Evolutionary conservation across 1,140 invertebrate species (phyloP).

Genomic region (Battus philenor): DNA sequence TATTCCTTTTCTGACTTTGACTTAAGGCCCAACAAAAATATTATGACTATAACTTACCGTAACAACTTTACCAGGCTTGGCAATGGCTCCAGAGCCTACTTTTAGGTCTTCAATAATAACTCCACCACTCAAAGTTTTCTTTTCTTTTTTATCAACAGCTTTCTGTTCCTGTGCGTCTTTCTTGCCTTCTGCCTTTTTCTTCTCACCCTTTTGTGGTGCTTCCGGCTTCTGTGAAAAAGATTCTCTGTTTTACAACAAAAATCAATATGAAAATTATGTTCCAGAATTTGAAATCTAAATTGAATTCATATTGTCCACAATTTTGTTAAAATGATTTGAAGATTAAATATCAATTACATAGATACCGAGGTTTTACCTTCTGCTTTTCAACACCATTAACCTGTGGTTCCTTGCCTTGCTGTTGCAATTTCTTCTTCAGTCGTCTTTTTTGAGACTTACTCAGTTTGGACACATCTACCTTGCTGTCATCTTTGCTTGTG

Average conservation of each 20-base stretch:
- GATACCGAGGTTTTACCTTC: too few relatives aligned
- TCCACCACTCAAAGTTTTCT: slow-evolving; percentile 83
- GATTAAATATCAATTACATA: too few relatives aligned
- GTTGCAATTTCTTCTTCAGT: slow-evolving; percentile 55
- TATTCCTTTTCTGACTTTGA: neutral
- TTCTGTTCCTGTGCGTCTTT: slow-evolving; percentile 50
- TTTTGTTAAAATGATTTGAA: too few relatives aligned
- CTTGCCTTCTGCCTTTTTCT: slow-evolving; percentile 71
- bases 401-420: slow-evolving; percentile 47
- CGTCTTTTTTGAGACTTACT: slow-evolving; percentile 44
- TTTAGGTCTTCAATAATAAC: slow-evolving; percentile 86
- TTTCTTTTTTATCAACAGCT: slow-evolving; percentile 67
- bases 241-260: slow-evolving; percentile 37
- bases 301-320: too few relatives aligned
- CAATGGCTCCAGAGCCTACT: slow-evolving; percentile 84
- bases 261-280: neutral
- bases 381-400: slow-evolving; percentile 61
- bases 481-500: slow-evolving; percentile 48
- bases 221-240: too few relatives aligned
- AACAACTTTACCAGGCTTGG: slow-evolving; percentile 86
- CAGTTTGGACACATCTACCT: slow-evolving; percentile 47
- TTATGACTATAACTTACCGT: slow-evolving; percentile 39
- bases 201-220: slow-evolving; percentile 68
- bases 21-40: slow-evolving; percentile 5
- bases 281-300: too few relatives aligned